Evolutionary conservation across 2,888 invertebrate species (phyloP), one percentile per base, ranked within the genome.

Genomic region (Macrosiphum euphorbiae): DNA sequence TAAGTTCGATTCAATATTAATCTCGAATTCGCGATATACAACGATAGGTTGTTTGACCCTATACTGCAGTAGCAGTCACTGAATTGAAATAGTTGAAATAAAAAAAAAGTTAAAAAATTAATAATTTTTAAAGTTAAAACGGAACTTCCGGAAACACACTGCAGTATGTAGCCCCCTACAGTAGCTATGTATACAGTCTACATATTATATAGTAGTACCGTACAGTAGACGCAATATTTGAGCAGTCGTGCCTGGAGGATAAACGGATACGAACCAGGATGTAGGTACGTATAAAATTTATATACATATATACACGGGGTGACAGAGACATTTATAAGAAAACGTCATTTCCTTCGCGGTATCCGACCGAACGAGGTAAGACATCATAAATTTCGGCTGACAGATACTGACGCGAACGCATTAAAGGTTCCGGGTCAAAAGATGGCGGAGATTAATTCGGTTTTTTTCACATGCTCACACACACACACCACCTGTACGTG

Each of bases 351-450:
- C 85, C 55, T 35, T 0, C 26, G 78, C 3, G 47, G 35, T 41
- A 91, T 91, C 84, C 85, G 44, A 85, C 58, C n/a, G 44, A 85
- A 85, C 91, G 44, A 44, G 55, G 85, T 58, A 41, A 55, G 58
- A 85, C 90, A 35, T 55, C 85, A 85, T 91, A 91, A 55, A 91
- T 91, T 91, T 91, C 47, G 84, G 41, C 28, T 58, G 91, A 91
- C 91, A 85, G 91, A 91, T 44, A 91, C 91, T 28, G 91, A 91
- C 91, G 91, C 28, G 28, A 55, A 55, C 52, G 84, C 78, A 90
- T 90, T 90, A 90, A 78, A 78, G 90, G 90, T 52, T 52, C 50
- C 52, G 50, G 90, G 90, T 90, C 78, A 41, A 90, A 84, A 52
- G 35, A 78, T 47, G 47, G 52, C 41, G 35, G 28, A 91, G 84